Evolutionary conservation across 2,888 invertebrate genomes (phyloP), one percentile per base, ranked within the genome.

Genomic region (Oligia latruncula): DNA sequence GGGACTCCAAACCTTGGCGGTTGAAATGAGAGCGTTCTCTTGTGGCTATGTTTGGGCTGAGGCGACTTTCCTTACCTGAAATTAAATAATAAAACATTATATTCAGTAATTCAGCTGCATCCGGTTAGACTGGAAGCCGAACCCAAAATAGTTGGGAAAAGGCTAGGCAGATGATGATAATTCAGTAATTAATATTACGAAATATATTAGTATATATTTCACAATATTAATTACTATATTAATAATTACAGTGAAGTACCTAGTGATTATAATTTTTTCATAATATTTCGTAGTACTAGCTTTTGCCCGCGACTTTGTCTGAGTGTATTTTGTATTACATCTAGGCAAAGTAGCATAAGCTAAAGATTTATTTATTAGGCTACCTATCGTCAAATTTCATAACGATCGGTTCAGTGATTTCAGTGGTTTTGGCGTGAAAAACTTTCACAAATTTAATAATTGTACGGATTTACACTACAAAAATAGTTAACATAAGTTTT

Each of bases 1-100:
- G 96, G n/a, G 97, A 97, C 91, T 96, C 97, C 72, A 94, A 88
- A 46, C 92, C 93, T 91, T 95, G 95, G 0, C 94, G 94, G 62
- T 92, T 93, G 80, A 95, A 93, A 40, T 94, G 92, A 9, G 94
- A 93, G 35, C 92, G 92, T 85, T 96, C 96, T 65, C 94, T 90
- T 0, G 95, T 95, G 4, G 94, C 86, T 65, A 96, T 83, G 79
- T 95, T 95, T 0, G 94, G 93, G 81, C 94, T 93, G 0, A 94
- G 80, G 0, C 91, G 92, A 67, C 89, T 91, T 89, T 95, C 95
- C 88, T 91, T 94, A 46, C 94, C 96, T 97, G 90, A 72, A 92
- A 92, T 68, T 43, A 20, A 70, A 62, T 13, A 35, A 20, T 17
- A 43, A 11, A 20, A 5, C 23, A 49, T 68, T 77, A 60, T 60